Conservation (phyloP, 2,888 invertebrate species). For the Bugula neritina region DNA sequence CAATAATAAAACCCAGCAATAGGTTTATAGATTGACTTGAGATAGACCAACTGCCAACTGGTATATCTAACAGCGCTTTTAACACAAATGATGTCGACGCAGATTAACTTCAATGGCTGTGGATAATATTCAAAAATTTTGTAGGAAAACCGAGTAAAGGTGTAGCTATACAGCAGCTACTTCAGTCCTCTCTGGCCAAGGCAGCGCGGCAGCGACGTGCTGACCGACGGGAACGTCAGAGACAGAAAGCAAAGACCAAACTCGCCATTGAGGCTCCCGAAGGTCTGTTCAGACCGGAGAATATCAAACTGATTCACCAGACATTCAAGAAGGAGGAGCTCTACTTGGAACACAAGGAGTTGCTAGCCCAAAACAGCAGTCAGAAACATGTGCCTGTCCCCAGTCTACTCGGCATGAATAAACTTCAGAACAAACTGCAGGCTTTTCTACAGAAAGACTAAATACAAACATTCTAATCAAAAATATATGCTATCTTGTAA, state of each 20-base stretch:
- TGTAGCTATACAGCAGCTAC: neutral
- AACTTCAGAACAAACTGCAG: neutral
- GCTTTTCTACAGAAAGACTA: neutral
- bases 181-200: neutral
- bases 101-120: too few species aligned
- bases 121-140: too few species aligned
- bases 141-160: neutral
- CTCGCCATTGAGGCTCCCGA: constrained; percentile 3
- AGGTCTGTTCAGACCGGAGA: constrained; percentile 17
- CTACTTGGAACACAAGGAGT: neutral
- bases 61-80: too few species aligned
- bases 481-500: too few species aligned
- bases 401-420: neutral
- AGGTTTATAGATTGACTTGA: too few species aligned
- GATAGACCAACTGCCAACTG: too few species aligned
- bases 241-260: constrained; percentile 5
- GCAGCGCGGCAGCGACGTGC: neutral
- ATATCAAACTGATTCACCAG: constrained; percentile 1
- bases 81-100: too few species aligned
- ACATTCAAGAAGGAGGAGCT: constrained; percentile 22
- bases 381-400: neutral
- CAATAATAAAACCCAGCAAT: too few species aligned
- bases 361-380: constrained; percentile 15
- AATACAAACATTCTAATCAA: too few species aligned
- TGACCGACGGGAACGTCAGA: neutral